Evolutionary conservation across 2,888 invertebrate species (phyloP), one percentile per base, ranked within the genome.

Genomic region (Aleiodes testaceus): DNA sequence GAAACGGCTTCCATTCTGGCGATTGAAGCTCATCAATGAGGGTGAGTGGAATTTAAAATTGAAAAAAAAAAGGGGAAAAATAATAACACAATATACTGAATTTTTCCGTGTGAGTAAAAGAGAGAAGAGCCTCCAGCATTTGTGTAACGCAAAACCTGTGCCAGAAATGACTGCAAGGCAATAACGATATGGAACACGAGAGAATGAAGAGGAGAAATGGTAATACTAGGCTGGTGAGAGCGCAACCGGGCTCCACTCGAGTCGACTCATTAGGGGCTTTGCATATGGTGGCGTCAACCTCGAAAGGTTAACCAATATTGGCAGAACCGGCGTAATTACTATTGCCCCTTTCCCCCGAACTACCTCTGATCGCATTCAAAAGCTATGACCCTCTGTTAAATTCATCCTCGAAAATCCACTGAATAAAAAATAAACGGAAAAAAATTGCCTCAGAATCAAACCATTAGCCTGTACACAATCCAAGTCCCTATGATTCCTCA

Each of bases 291-390:
- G 83, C 85, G 84, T 82, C 85, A 86, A 85, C 84, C 85, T 87
- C 85, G 84, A 87, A 87, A 87, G 87, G 86, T 85, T 85, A 84
- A 85, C 85, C 85, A 87, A 87, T 87, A 87, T 87, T 87, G 85
- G 86, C 84, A 84, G 85, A 86, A 85, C 84, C 82, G 82, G 81
- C 85, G 85, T 87, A 86, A 87, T 86, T 87, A 84, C 84, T 80
- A 80, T 79, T 79, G 78, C 76, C 79, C 70, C 55, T 20, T 45
- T 16, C 14, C 47, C 14, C 16, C 47, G 4, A 44, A 11, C 18
- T 1, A 3, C 12, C 61, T 9, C 42, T 44, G 61, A 61, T 55
- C 30, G 59, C n/a, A 63, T 63, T 63, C 63, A 63, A 63, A 63
- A 63, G 45, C 44, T 22, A 63, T 22, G 45, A n/a, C n/a, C 45